phyloP scores from a whole-genome alignment of 2,888 invertebrate species.

The Caenorhabditis macrosperma region DNA sequence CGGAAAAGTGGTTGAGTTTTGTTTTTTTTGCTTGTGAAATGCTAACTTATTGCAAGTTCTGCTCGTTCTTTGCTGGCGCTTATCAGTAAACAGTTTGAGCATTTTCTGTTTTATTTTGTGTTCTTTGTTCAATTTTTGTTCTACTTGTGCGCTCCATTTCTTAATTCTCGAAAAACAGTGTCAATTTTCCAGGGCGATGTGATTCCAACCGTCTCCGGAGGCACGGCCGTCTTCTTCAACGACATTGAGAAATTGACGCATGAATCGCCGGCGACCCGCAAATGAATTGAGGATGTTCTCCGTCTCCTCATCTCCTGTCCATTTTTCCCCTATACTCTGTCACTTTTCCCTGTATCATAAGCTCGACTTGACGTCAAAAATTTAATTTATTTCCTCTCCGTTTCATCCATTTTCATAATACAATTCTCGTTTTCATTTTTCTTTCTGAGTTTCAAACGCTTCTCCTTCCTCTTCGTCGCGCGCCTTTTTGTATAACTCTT shows the following conservation, averaged over 20 bases:
- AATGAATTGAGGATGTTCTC: constrained; percentile 1
- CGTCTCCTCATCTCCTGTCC: no score
- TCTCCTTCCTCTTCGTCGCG: no score
- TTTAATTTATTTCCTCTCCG: constrained; percentile 16
- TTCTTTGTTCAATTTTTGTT: background rate
- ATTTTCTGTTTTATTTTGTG: background rate
- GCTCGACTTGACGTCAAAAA: constrained; percentile 8
- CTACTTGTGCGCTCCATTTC: background rate
- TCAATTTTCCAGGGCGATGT: constrained; percentile 87
- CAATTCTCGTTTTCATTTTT: background rate
- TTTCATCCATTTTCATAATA: background rate
- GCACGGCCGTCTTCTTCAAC: constrained; percentile 93
- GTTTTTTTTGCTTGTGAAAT: background rate
- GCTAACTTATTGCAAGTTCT: no score
- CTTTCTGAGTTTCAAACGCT: background rate
- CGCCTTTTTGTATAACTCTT: background rate
- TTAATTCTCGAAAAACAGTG: background rate
- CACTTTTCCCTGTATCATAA: background rate
- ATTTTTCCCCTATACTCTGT: background rate
- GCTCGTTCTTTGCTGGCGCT: background rate
- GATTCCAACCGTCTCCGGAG: constrained; percentile 93
- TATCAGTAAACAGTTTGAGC: no score
- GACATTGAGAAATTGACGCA: constrained; percentile 87
- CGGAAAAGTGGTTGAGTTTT: background rate
- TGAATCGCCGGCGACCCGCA: constrained; percentile 61